phyloP scores from a whole-genome alignment of 2,888 invertebrate species.

The Drosophila limbata region DNA sequence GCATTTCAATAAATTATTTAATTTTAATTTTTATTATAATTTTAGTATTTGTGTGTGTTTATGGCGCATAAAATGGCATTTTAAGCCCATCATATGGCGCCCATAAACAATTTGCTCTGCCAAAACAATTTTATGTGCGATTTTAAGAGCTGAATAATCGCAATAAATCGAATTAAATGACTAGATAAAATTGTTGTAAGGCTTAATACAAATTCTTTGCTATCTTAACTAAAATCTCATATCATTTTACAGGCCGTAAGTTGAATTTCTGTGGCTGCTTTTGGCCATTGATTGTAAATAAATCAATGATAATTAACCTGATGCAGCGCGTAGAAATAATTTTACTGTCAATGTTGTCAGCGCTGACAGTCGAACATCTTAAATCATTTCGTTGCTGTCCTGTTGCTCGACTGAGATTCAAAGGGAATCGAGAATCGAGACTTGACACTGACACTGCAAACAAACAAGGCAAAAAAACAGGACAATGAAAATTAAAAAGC shows the following conservation, averaged over 20 bases:
- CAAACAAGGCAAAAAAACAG: conserved; percentile 18
- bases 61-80: conserved; percentile 31
- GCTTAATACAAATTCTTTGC: not conserved
- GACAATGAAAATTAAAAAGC: conserved; percentile 72
- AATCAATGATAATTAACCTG: conserved; percentile 80
- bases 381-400: conserved; percentile 70
- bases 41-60: conserved; percentile 24
- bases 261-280: conserved; percentile 21
- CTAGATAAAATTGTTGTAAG: not conserved
- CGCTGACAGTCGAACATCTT: conserved; percentile 79
- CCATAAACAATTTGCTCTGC: conserved; percentile 46
- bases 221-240: not conserved
- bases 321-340: conserved; percentile 77
- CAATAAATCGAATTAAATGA: not conserved
- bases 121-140: conserved; percentile 3
- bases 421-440: not conserved
- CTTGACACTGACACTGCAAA: conserved; percentile 38
- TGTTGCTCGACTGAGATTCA: conserved; percentile 19
- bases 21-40: conserved; percentile 56
- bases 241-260: not conserved
- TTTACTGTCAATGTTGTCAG: conserved; percentile 80
- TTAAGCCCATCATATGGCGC: conserved; percentile 56
- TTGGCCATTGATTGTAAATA: conserved; percentile 65
- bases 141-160: not conserved
- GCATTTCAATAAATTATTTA: conserved; percentile 73